Evolutionary conservation across 2,113 vertebrate genomes (phyloP).

Genomic region (Dryoscopus gambensis): DNA sequence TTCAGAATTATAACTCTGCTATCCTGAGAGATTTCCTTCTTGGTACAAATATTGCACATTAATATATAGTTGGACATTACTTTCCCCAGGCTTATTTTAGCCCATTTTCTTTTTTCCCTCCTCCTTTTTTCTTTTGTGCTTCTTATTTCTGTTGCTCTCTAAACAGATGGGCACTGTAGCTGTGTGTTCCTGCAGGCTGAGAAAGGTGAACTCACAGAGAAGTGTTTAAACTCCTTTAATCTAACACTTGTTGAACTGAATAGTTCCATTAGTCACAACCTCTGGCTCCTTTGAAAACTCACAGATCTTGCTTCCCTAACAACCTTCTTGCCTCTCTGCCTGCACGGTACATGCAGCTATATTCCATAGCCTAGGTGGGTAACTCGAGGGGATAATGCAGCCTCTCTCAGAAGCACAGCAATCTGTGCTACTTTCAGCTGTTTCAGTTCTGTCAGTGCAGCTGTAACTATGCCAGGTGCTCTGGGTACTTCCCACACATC

Average conservation of each 20-base stretch:
- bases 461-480: not conserved
- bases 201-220: not conserved
- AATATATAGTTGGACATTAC: not conserved
- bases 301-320: not conserved
- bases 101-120: not conserved
- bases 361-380: not conserved
- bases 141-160: not conserved
- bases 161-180: not conserved
- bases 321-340: not conserved
- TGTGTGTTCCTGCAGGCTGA: fast-evolving
- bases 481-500: not conserved
- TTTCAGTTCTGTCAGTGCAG: not conserved
- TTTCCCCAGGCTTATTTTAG: not conserved
- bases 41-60: not conserved
- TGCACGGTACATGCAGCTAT: fast-evolving
- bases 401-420: not conserved
- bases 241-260: not conserved
- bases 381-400: fast-evolving
- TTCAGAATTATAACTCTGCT: not conserved
- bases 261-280: not conserved
- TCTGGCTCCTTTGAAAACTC: not conserved
- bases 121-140: not conserved
- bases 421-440: not conserved
- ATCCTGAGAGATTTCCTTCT: not conserved
- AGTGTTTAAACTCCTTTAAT: not conserved